phyloP scores from a whole-genome alignment of 2,113 vertebrate species.

The Perca flavescens region DNA sequence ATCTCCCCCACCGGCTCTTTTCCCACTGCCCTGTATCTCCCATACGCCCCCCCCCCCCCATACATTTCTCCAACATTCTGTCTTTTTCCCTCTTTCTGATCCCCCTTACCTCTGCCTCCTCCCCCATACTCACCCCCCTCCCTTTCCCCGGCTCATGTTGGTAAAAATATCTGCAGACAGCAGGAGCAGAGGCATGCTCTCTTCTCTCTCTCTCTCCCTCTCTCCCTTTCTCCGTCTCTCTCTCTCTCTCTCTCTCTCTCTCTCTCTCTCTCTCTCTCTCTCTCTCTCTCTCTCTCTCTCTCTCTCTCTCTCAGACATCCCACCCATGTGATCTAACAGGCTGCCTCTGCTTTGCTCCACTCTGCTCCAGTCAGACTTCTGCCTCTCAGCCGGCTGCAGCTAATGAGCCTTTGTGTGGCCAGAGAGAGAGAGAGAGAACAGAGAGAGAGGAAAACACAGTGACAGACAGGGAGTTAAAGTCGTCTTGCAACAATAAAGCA shows the following conservation, averaged over 20 bases:
- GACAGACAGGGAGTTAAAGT: conserved; percentile 72
- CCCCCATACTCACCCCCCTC: conserved; percentile 15
- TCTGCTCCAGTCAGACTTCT: conserved; percentile 89
- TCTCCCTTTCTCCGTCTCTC: conserved; percentile 54
- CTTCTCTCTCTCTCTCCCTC: conserved; percentile 55
- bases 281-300: conserved; percentile 54
- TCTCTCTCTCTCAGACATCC: conserved; percentile 86
- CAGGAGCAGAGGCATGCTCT: conserved; percentile 89
- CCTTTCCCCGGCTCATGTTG: conserved; percentile 86
- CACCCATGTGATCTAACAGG: conserved; percentile 96
- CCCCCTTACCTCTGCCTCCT: conserved; percentile 30
- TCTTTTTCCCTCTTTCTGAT: conserved; percentile 25
- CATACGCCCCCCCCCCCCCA: conserved; percentile 20
- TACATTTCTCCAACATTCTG: conserved; percentile 51
- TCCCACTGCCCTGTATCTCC: conserved; percentile 16
- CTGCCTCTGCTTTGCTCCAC: conserved; percentile 86
- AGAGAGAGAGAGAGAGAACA: conserved; percentile 57
- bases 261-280: conserved; percentile 62
- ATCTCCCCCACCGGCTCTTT: background rate
- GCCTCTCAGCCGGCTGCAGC: conserved; percentile 93
- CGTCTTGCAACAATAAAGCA: conserved; percentile 94
- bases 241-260: conserved; percentile 62
- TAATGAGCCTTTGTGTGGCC: conserved; percentile 99
- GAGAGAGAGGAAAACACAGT: conserved; percentile 43
- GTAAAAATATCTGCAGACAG: conserved; percentile 95